Evolutionary conservation across 1,140 invertebrate species (phyloP).

Genomic region (Platyura marginata): DNA sequence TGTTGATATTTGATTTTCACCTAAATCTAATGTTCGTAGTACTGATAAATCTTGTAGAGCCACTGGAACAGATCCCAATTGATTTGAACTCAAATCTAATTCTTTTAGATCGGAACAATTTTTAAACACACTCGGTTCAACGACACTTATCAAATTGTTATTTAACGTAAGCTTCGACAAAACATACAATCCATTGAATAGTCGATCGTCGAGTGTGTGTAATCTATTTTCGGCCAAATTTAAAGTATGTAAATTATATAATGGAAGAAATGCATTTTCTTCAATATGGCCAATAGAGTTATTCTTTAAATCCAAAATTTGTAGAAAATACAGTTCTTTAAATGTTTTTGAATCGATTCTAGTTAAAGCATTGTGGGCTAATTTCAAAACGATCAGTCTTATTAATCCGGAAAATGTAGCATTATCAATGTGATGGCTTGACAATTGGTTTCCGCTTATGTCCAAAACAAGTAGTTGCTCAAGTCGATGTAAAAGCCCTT

Average conservation of each 20-base stretch:
- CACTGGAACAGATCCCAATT: conserved; percentile 57
- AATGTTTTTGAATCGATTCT: conserved; percentile 71
- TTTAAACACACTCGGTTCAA: conserved; percentile 69
- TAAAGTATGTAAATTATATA: conserved; percentile 72
- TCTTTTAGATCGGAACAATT: conserved; percentile 83
- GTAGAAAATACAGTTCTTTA: conserved; percentile 70
- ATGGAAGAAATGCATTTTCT: conserved; percentile 65
- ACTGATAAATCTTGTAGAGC: conserved; percentile 64
- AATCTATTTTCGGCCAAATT: conserved; percentile 72
- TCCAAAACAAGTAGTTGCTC: conserved; percentile 71
- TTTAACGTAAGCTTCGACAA: conserved; percentile 67
- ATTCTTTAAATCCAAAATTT: conserved; percentile 71
- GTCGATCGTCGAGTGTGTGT: conserved; percentile 55
- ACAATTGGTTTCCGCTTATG: conserved; percentile 69
- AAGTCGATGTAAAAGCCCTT: conserved; percentile 63
- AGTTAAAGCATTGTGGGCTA: conserved; percentile 67
- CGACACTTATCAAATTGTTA: conserved; percentile 60
- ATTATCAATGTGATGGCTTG: conserved; percentile 60
- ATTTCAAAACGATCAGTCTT: conserved; percentile 61
- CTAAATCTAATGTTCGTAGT: conserved; percentile 68
- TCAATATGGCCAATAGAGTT: conserved; percentile 74
- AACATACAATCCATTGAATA: conserved; percentile 72
- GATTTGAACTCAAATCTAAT: conserved; percentile 73
- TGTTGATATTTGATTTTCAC: conserved; percentile 65
- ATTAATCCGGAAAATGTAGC: conserved; percentile 69